A percentile compares a stretch with the other conserved stretches of the same genome.
phyloP scores from a whole-genome alignment of 2,888 invertebrate species.

The Eupsilia transversa region DNA sequence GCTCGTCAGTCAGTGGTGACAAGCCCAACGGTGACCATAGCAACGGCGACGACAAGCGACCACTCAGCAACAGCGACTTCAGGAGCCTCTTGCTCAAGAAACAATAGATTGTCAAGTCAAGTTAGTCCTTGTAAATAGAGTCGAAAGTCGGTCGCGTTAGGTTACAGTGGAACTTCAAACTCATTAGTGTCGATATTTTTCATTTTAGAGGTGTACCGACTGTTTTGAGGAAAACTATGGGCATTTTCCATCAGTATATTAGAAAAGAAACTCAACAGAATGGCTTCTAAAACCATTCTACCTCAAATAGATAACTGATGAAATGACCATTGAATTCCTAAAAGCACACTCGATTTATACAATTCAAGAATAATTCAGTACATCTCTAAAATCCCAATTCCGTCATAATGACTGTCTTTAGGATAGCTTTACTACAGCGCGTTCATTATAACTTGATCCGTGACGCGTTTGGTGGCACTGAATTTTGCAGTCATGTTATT shows the following conservation, averaged over 20 bases:
- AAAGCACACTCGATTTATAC: conserved; percentile 2
- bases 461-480: too few species aligned
- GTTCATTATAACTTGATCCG: too few species aligned
- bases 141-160: conserved; percentile 23
- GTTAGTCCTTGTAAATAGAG: conserved; percentile 55
- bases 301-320: not conserved
- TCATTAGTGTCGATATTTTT: conserved; percentile 30
- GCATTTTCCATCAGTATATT: conserved; percentile 14
- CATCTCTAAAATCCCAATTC: conserved; percentile 33
- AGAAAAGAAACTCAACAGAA: not conserved
- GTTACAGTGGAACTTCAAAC: conserved; percentile 35
- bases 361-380: conserved; percentile 17
- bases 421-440: conserved; percentile 20
- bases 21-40: conserved; percentile 47
- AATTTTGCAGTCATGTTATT: too few species aligned
- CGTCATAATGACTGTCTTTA: conserved; percentile 25
- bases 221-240: conserved; percentile 3
- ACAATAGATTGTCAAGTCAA: conserved; percentile 40
- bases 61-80: conserved; percentile 90
- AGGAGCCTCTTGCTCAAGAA: conserved; percentile 88
- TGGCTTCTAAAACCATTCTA: not conserved
- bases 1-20: conserved; percentile 66
- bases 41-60: conserved; percentile 72
- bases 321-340: not conserved
- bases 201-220: conserved; percentile 40